Evolutionary conservation across 2,888 invertebrate species (phyloP).

Genomic region (Digitonthophagus gazella): DNA sequence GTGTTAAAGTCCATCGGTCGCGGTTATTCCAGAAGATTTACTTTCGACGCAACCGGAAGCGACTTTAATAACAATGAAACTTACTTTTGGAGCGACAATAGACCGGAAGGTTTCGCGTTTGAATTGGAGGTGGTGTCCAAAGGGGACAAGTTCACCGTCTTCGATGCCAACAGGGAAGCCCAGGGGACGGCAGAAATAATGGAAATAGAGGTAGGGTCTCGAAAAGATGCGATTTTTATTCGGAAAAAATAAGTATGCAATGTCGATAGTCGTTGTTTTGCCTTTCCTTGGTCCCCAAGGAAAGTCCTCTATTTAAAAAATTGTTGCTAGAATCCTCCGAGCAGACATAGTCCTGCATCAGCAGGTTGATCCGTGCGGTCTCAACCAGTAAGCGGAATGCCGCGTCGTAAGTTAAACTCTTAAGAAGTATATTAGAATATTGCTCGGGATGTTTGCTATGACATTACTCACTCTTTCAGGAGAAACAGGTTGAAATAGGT

Average conservation of each 20-base stretch:
- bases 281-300: slow-evolving; percentile 29
- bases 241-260: not conserved
- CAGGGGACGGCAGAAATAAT: slow-evolving; percentile 67
- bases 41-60: slow-evolving; percentile 64
- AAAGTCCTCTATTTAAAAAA: slow-evolving; percentile 28
- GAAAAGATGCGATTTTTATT: not conserved
- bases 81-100: slow-evolving; percentile 78
- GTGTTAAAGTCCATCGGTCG: slow-evolving; percentile 68
- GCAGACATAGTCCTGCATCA: slow-evolving; percentile 29
- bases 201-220: slow-evolving; percentile 58
- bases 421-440: slow-evolving; percentile 33
- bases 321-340: slow-evolving; percentile 36
- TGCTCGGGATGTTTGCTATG: slow-evolving; percentile 29
- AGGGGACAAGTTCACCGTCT: slow-evolving; percentile 72
- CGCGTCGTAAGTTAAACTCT: slow-evolving; percentile 47
- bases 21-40: slow-evolving; percentile 71
- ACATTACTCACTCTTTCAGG: slow-evolving; percentile 51
- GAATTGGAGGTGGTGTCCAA: slow-evolving; percentile 65
- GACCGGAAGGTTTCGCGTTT: slow-evolving; percentile 71
- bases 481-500: slow-evolving; percentile 54
- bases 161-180: slow-evolving; percentile 62
- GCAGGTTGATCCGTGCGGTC: slow-evolving; percentile 27
- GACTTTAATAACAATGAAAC: slow-evolving; percentile 66
- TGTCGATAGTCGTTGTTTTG: slow-evolving; percentile 7
- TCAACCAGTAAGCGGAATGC: slow-evolving; percentile 16